These are phyloP conservation scores for Drosophila rufa DNA, from an alignment of 1,140 invertebrate species.

Conservation along the genomic window DNA sequence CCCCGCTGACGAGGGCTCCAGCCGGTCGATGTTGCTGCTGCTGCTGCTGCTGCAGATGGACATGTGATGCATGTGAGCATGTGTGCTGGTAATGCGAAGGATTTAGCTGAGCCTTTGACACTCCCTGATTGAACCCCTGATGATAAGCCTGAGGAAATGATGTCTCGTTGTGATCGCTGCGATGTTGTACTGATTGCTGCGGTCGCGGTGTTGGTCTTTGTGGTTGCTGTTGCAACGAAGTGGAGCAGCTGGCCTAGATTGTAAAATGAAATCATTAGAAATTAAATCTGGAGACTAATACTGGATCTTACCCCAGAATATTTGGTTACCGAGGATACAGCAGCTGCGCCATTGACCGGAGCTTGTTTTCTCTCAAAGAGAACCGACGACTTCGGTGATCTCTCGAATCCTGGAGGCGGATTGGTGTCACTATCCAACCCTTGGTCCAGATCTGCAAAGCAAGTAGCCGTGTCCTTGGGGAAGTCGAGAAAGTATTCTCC, in stretches of 20 bases:
- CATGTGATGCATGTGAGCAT: background rate
- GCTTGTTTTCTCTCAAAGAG: conserved; percentile 35
- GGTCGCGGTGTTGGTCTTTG: background rate
- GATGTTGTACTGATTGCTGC: background rate
- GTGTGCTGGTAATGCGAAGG: background rate
- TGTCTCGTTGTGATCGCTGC: conserved; percentile 10
- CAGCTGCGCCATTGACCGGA: background rate
- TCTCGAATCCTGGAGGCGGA: conserved; percentile 51
- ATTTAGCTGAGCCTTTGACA: background rate
- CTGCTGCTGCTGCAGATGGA: conserved; percentile 14
- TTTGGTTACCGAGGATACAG: background rate
- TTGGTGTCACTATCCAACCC: background rate
- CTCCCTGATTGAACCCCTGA: conserved; percentile 1
- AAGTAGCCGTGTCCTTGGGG: conserved; percentile 39
- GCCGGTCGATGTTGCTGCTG: conserved; percentile 12
- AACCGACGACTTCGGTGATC: background rate
- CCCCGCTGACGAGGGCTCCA: background rate
- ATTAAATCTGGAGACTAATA: background rate
- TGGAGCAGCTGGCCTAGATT: background rate
- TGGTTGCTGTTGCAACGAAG: conserved; percentile 5
- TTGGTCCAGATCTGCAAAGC: conserved; percentile 6
- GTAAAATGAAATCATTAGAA: background rate
- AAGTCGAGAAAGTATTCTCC: conserved; percentile 62
- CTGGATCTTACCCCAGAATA: conserved; percentile 4
- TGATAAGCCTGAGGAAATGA: conserved; percentile 13